A percentile compares a stretch with the other conserved stretches of the same genome.
Evolutionary conservation across 1,140 invertebrate species (phyloP).

Genomic region (Mylabris phalerata): DNA sequence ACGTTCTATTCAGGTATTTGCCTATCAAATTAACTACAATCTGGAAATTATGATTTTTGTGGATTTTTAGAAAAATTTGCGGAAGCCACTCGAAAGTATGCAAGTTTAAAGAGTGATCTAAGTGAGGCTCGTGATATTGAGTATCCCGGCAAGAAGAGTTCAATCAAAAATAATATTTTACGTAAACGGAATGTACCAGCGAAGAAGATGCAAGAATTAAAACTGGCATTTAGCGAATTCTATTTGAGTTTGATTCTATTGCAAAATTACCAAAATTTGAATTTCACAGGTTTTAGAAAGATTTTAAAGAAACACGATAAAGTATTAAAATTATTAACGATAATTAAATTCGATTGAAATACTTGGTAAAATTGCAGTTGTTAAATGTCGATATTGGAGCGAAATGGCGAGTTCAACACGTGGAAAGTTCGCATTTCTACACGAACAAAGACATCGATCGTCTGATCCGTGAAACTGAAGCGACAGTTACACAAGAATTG

Average conservation of each 20-base stretch:
- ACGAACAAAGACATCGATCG: conserved; percentile 96
- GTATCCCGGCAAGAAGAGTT: conserved; percentile 51
- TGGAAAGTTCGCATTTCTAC: conserved; percentile 93
- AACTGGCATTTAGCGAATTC: conserved; percentile 98
- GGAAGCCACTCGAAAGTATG: conserved; percentile 92
- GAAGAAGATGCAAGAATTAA: conserved; percentile 86
- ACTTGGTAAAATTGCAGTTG: conserved; percentile 46
- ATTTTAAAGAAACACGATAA: conserved; percentile 99
- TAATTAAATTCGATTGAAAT: background rate
- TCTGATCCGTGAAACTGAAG: conserved; percentile 92
- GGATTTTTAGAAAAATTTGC: conserved; percentile 82
- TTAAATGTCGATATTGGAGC: conserved; percentile 65
- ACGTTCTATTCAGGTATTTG: conserved; percentile 87
- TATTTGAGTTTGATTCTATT: conserved; percentile 93
- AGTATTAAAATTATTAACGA: conserved; percentile 47
- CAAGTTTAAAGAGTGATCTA: conserved; percentile 82
- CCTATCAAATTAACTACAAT: background rate
- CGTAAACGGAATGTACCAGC: conserved; percentile 51
- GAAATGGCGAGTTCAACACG: conserved; percentile 86
- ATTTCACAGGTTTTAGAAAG: conserved; percentile 98
- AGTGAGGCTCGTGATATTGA: conserved; percentile 66
- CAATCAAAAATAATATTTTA: conserved; percentile 43
- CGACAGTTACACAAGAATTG: conserved; percentile 82
- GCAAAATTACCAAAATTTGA: conserved; percentile 90
- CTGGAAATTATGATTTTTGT: background rate